Evolutionary conservation across 2,113 vertebrate species (phyloP).

Genomic region (Mionectes macconnelli): DNA sequence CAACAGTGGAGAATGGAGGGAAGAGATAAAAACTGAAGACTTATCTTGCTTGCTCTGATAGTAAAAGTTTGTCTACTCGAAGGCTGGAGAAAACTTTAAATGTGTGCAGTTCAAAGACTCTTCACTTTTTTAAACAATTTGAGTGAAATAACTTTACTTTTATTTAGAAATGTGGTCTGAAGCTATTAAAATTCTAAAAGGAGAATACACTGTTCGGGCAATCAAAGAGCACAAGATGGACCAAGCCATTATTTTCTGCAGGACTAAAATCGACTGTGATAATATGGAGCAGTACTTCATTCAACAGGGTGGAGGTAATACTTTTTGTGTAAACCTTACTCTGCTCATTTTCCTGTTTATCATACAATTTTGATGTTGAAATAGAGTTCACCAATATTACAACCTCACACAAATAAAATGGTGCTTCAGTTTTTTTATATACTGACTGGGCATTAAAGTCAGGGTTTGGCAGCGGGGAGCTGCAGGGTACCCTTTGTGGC

Average conservation of each 20-base stretch:
- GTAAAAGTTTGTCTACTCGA: not conserved
- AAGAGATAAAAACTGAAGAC: not conserved
- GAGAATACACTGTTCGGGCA: constrained; percentile 89
- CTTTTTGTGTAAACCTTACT: not conserved
- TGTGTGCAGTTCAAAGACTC: not conserved
- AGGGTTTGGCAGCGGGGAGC: not conserved
- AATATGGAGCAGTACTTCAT: constrained; percentile 98
- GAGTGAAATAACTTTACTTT: not conserved
- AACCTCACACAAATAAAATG: not conserved
- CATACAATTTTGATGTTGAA: too few species aligned
- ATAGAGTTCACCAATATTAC: not conserved
- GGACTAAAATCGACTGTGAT: constrained; percentile 98
- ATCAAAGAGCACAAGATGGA: constrained; percentile 99
- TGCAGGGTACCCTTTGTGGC: not conserved
- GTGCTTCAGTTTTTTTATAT: not conserved
- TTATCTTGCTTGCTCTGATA: not conserved
- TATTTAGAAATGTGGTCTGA: constrained; percentile 96
- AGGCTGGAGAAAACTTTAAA: not conserved
- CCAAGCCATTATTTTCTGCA: constrained; percentile 97
- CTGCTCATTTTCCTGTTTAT: not conserved
- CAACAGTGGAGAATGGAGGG: fast-evolving
- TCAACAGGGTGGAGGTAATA: constrained; percentile 91
- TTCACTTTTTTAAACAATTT: not conserved
- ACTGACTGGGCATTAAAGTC: not conserved
- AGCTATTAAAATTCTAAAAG: constrained; percentile 95